phyloP scores from a whole-genome alignment of 2,888 invertebrate genomes.

The Trichopria drosophilae region DNA sequence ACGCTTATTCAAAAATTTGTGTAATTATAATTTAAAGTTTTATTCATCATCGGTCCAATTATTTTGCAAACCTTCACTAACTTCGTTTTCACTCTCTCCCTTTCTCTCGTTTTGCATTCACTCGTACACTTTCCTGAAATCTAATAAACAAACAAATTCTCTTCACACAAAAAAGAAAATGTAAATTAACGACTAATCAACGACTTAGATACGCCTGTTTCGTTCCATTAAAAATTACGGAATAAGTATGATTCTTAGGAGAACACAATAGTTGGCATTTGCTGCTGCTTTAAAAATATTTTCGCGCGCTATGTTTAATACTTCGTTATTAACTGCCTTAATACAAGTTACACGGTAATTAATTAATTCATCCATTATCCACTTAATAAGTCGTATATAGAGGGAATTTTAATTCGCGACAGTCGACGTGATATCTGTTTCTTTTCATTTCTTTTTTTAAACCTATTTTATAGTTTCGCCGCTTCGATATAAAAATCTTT shows the following conservation, averaged over 20 bases:
- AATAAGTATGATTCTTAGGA: conserved; percentile 52
- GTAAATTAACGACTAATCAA: conserved; percentile 50
- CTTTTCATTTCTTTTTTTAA: conserved; percentile 39
- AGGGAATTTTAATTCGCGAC: too few species aligned
- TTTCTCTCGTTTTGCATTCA: conserved; percentile 17
- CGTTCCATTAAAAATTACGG: conserved; percentile 46
- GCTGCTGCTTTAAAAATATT: conserved; percentile 49
- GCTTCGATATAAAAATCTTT: conserved; percentile 26
- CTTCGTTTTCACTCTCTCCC: conserved; percentile 2
- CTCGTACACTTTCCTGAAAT: conserved; percentile 10
- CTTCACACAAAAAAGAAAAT: conserved; percentile 45
- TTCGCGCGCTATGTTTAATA: conserved; percentile 44
- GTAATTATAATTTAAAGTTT: too few species aligned
- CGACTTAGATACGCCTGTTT: conserved; percentile 46
- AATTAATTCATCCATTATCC: conserved; percentile 45
- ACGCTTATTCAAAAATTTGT: too few species aligned
- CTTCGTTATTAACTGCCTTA: conserved; percentile 42
- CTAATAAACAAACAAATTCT: conserved; percentile 5
- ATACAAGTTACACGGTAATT: conserved; percentile 46
- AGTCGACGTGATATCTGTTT: conserved; percentile 48
- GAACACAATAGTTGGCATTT: conserved; percentile 55
- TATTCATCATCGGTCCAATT: not conserved
- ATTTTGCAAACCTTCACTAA: conserved; percentile 4
- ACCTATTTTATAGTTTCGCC: conserved; percentile 37
- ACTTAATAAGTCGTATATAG: too few species aligned